These are phyloP conservation scores for Sclerurus mexicanus DNA, from an alignment of 2,113 vertebrate species.

Conservation along the genomic window DNA sequence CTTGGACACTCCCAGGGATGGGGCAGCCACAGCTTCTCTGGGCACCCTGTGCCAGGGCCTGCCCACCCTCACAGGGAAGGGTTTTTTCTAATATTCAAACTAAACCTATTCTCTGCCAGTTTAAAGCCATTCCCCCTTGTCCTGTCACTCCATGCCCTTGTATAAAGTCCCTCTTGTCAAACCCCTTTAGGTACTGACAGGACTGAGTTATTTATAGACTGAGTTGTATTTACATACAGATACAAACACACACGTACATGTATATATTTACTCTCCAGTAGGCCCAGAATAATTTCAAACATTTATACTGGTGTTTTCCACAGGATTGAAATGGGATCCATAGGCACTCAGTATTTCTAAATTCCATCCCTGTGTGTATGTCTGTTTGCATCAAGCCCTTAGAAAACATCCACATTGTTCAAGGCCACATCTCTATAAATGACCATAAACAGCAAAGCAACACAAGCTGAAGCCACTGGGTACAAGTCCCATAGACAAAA, in stretches of 20 bases:
- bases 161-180: neutral
- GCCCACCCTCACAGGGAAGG: accelerated
- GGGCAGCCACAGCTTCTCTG: neutral
- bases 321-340: neutral
- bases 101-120: neutral
- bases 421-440: neutral
- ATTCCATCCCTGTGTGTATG: neutral
- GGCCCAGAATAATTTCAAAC: neutral
- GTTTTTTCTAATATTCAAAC: neutral
- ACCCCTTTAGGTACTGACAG: neutral
- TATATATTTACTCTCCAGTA: neutral
- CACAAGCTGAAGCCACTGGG: neutral
- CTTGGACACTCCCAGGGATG: neutral
- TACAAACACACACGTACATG: neutral
- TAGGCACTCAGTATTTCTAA: neutral
- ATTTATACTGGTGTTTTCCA: neutral
- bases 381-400: neutral
- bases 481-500: neutral
- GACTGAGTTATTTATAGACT: neutral
- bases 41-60: neutral
- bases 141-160: neutral
- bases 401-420: neutral
- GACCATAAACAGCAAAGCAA: neutral
- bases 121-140: neutral
- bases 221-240: neutral